phyloP scores from a whole-genome alignment of 1,140 invertebrate species.

The Piezodorus guildinii region DNA sequence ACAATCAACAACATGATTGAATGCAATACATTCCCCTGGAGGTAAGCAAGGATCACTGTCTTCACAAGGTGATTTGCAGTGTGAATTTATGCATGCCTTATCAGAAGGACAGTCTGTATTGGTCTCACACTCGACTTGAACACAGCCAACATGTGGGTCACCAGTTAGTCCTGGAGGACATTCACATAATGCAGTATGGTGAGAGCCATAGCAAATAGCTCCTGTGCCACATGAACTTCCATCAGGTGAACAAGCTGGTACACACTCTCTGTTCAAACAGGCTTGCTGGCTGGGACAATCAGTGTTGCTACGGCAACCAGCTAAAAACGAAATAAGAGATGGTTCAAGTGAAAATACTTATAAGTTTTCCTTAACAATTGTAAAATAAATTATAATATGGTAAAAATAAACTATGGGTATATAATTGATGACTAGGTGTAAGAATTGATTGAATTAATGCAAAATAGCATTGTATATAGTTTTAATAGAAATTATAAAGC shows the following conservation, averaged over 20 bases:
- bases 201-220: conserved; percentile 60
- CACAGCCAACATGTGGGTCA: conserved; percentile 63
- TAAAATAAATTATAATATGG: too few relatives aligned
- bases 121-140: conserved; percentile 59
- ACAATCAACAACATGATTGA: conserved; percentile 63
- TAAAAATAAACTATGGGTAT: conserved; percentile 12
- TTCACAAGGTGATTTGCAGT: conserved; percentile 64
- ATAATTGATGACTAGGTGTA: too few relatives aligned
- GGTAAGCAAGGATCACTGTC: conserved; percentile 50
- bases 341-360: too few relatives aligned
- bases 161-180: conserved; percentile 68
- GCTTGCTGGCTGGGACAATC: conserved; percentile 64
- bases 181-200: conserved; percentile 68
- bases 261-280: conserved; percentile 65
- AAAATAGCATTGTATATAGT: background rate
- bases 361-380: too few relatives aligned
- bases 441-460: background rate
- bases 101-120: conserved; percentile 62
- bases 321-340: too few relatives aligned
- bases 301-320: conserved; percentile 57
- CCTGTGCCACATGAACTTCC: conserved; percentile 51
- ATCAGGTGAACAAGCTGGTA: conserved; percentile 59
- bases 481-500: background rate
- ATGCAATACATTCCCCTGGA: conserved; percentile 59
- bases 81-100: conserved; percentile 65